Base-by-base conservation (phyloP, 2,797 vertebrate genomes). In the Sebastiscus albofasciatus region DNA sequence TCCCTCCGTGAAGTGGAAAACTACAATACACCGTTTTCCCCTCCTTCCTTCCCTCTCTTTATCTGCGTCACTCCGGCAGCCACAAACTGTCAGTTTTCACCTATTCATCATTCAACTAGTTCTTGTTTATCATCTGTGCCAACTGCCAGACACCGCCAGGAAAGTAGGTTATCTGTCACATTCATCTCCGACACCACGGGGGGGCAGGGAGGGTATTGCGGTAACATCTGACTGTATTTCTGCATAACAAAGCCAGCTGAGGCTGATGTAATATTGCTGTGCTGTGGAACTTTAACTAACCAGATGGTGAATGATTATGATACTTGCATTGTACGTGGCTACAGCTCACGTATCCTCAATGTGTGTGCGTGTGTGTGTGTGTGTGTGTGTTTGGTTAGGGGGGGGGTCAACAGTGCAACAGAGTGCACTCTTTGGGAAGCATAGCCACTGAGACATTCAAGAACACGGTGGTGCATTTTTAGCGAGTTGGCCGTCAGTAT, bases 391-490 rank as follows among this genome's bases (percentile, higher is more conserved):
- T 56, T 31, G 82, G 7, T 34, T 36, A 20, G 65, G 52, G 34
- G 0, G 75, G 75, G 81, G 84, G 55, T 82, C 67, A 79, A 88
- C 76, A 89, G 92, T 83, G 86, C 90, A 89, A 80, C 83, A 66
- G 70, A 75, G 85, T 65, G 91, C 92, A 90, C 87, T 91, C 90
- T 92, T 90, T 93, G 85, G 91, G 86, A 95, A 94, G 93, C 92
- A 93, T 93, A 94, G 93, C 92, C 86, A 93, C 92, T 87, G 89
- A 93, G 84, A 91, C 92, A 93, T 95, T 94, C 94, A 95, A 92
- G 91, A 93, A 93, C 83, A 93, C 88, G 85, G 82, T 93, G 92
- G 90, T 94, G 91, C 88, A 90, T 88, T 89, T 94, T 92, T 85
- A 89, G 75, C 80, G 61, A 86, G 76, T 88, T 82, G 75, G 82